Conservation (phyloP, 1,140 invertebrate species). For the Drosophila ercepeae region DNA sequence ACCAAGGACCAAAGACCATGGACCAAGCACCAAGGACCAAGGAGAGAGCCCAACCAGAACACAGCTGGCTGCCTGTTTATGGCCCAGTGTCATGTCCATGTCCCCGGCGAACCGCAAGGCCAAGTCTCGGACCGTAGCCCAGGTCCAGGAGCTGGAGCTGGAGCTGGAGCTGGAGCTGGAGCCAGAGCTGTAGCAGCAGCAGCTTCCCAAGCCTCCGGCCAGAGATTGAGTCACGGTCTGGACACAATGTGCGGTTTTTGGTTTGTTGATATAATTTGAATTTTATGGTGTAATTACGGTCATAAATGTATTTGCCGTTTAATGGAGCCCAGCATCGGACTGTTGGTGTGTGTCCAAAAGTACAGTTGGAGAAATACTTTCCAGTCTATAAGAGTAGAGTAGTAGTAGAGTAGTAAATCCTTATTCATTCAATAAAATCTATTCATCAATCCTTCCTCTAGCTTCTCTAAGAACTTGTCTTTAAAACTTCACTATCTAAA, state of each 20-base stretch:
- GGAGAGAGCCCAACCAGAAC: neutral
- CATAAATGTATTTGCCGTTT: slow-evolving; percentile 82
- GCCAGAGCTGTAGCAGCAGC: neutral
- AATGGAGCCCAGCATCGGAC: slow-evolving; percentile 50
- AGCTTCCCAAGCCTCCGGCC: neutral
- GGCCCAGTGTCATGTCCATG: slow-evolving; percentile 48
- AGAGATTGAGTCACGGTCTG: slow-evolving; percentile 60
- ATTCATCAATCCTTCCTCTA: too few relatives aligned
- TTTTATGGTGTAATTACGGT: slow-evolving; percentile 83
- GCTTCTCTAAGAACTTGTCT: too few relatives aligned
- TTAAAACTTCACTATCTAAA: too few relatives aligned
- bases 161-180: slow-evolving; percentile 2
- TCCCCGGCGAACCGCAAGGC: slow-evolving; percentile 49
- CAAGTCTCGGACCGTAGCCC: slow-evolving; percentile 45
- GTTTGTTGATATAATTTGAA: slow-evolving; percentile 83
- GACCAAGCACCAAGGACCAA: neutral
- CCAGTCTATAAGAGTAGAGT: too few relatives aligned
- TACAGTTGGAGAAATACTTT: slow-evolving; percentile 1
- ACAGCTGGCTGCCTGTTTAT: slow-evolving; percentile 34
- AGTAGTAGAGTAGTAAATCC: too few relatives aligned
- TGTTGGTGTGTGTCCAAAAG: slow-evolving; percentile 11
- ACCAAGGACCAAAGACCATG: neutral
- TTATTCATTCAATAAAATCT: too few relatives aligned
- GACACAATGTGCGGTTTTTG: slow-evolving; percentile 70
- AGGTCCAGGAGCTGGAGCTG: slow-evolving; percentile 4